These are phyloP conservation scores for Hylaea fasciaria DNA, from an alignment of 2,888 invertebrate genomes.

Conservation along the genomic window DNA sequence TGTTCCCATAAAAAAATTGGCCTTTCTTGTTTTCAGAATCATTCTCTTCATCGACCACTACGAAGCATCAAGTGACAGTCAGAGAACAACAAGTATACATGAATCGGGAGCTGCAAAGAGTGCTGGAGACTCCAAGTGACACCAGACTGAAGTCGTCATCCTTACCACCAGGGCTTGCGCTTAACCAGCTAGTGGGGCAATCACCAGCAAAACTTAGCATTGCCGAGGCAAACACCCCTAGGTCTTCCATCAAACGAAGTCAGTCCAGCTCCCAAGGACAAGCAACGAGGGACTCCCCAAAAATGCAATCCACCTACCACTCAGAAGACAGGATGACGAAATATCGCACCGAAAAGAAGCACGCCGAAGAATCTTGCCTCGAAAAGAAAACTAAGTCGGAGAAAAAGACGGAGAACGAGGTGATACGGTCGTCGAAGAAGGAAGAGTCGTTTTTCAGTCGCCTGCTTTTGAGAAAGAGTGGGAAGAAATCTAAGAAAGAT, in stretches of 20 bases:
- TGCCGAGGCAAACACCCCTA: slow-evolving; percentile 71
- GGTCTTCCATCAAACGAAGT: slow-evolving; percentile 79
- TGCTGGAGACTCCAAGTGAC: slow-evolving; percentile 76
- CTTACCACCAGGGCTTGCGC: slow-evolving; percentile 86
- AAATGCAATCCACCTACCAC: slow-evolving; percentile 62
- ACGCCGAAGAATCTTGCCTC: slow-evolving; percentile 77
- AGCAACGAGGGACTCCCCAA: slow-evolving; percentile 69
- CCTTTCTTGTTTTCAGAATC: slow-evolving; percentile 69
- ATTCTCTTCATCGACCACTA: slow-evolving; percentile 82
- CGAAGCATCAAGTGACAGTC: slow-evolving; percentile 74
- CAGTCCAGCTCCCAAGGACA: slow-evolving; percentile 82
- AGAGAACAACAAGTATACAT: slow-evolving; percentile 74
- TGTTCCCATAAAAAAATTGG: background rate
- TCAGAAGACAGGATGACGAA: slow-evolving; percentile 70
- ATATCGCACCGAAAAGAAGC: slow-evolving; percentile 70
- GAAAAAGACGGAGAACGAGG: slow-evolving; percentile 79
- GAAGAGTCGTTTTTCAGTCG: slow-evolving; percentile 87
- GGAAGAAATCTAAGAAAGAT: slow-evolving; percentile 88
- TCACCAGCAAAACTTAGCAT: slow-evolving; percentile 83
- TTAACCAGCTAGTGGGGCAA: slow-evolving; percentile 78
- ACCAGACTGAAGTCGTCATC: slow-evolving; percentile 87
- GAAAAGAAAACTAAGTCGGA: slow-evolving; percentile 81
- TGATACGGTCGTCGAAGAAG: slow-evolving; percentile 79
- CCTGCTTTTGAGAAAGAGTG: slow-evolving; percentile 88
- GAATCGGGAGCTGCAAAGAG: slow-evolving; percentile 72